Evolutionary conservation across 2,113 vertebrate species (phyloP).

Genomic region (Cryptotis parvus): DNA sequence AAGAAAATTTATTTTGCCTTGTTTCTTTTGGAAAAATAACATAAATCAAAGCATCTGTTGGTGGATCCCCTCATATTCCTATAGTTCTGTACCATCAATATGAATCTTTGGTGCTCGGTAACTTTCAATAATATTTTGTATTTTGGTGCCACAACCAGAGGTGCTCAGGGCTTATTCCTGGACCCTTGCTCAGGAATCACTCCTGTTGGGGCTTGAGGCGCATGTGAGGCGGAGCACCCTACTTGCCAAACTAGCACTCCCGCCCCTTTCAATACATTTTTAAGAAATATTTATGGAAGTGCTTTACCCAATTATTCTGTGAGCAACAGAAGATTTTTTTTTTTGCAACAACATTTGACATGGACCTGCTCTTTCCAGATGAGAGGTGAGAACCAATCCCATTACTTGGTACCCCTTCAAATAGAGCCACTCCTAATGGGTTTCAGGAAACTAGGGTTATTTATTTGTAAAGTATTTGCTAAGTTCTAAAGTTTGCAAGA

Average conservation of each 20-base stretch:
- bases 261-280: no score
- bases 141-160: no score
- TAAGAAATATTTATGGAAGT: background rate
- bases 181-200: no score
- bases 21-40: slow-evolving; percentile 4
- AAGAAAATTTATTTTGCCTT: background rate
- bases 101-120: background rate
- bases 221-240: no score
- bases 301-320: slow-evolving; percentile 5
- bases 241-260: no score
- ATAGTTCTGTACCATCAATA: background rate
- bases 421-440: background rate
- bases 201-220: no score
- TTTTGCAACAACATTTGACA: background rate
- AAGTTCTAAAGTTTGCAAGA: background rate
- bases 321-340: background rate
- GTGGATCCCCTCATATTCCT: background rate
- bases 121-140: background rate
- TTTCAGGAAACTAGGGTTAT: background rate
- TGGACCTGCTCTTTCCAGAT: background rate
- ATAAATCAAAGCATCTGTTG: background rate
- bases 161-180: no score
- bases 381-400: background rate
- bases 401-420: background rate
- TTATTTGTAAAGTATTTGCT: slow-evolving; percentile 15